Evolutionary conservation across 2,888 invertebrate species (phyloP), one percentile per base, ranked within the genome.

Genomic region (Zaprionus obscuricornis): DNA sequence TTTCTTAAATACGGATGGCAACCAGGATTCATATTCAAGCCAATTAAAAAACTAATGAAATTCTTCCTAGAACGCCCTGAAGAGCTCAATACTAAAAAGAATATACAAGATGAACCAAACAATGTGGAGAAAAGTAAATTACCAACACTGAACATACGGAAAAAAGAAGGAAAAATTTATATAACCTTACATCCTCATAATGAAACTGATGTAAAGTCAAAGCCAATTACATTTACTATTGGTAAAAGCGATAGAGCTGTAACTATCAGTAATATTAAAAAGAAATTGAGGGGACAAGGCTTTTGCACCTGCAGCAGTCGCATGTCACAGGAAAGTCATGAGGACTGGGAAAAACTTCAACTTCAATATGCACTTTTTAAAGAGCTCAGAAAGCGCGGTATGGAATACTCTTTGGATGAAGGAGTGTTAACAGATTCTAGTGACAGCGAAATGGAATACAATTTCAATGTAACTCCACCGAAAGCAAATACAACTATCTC

Each of bases 391-490:
- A 64, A 54, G 0, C 74, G 73, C 2, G 34, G 72, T 5, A 64
- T 87, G 4, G 58, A 73, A 3, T 63, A 69, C n/a, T 72, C 86
- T 10, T 64, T 64, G 4, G 78, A 88, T 11, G 64, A 65, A 0
- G 46, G 88, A 20, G 64, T 85, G 1, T 58, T 89, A 0, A 82
- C 87, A 1, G 88, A 89, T 34, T 87, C 88, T 0, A 85, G 84
- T 2, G 88, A 88, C 2, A 88, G 84, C 6, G 93, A 93, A 43
- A 92, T 93, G 8, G 94, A 94, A 51, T 92, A 94, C 89, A 93
- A 94, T 75, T 93, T 94, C 20, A 93, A 94, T 68, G 93, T 94
- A 52, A 94, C 93, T 0, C 94, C 94, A 0, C 94, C 94, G 0
- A 91, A 93, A 46, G 92, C 93, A 33, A 92, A 92, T 67, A 90